Evolutionary conservation across 2,797 vertebrate genomes (phyloP).

Genomic region (Acropternis orthonyx): DNA sequence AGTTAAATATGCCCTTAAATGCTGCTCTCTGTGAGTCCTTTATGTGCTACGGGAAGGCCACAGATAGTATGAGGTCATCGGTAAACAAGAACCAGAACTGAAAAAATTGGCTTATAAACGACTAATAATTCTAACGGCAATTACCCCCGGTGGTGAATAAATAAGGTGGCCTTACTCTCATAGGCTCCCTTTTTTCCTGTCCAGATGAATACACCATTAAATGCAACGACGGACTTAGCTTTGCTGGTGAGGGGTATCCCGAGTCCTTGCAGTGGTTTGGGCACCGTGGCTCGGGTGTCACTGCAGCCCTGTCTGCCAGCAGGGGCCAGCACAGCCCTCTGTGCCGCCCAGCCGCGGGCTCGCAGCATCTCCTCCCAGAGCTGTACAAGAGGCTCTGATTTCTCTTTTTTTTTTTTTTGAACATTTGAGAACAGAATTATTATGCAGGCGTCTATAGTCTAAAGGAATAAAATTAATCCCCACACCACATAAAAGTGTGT

Average conservation of each 20-base stretch:
- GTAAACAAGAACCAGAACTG: not conserved
- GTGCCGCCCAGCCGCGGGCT: accelerated
- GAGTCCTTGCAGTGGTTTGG: not conserved
- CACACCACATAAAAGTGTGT: not conserved
- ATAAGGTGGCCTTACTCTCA: not conserved
- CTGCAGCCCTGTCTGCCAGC: not conserved
- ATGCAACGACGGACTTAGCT: not conserved
- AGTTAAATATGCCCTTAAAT: not conserved
- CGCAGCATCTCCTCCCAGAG: not conserved
- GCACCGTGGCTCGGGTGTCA: not conserved
- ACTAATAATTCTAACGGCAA: not conserved
- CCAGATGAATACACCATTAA: not conserved
- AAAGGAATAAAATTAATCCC: not conserved
- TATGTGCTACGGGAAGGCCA: not conserved
- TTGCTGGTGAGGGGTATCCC: not conserved
- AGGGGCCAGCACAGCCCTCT: not conserved
- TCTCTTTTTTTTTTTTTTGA: not conserved
- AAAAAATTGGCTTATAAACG: not conserved
- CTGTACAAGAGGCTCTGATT: not conserved
- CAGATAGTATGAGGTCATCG: not conserved
- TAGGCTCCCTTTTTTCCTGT: not conserved
- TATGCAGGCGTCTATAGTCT: not conserved
- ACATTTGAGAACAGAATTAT: not conserved
- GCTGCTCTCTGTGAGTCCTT: not conserved
- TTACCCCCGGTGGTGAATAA: not conserved